A percentile compares a stretch with the other conserved stretches of the same genome.
These are phyloP conservation scores for Hormaphis cornu DNA, from an alignment of 1,140 invertebrate genomes.

Conservation along the genomic window DNA sequence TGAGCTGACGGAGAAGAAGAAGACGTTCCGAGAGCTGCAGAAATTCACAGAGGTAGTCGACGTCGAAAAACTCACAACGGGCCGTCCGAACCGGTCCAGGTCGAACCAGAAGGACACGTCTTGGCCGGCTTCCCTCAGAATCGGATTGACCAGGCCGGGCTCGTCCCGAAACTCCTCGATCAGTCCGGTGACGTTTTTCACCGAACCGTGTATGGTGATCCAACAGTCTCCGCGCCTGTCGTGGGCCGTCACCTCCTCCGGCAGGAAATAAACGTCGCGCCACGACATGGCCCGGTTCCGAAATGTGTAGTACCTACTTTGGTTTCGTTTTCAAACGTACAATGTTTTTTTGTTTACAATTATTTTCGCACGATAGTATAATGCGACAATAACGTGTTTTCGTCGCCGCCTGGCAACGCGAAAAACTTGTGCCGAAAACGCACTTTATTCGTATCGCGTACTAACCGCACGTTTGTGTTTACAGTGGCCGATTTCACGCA, in stretches of 20 bases:
- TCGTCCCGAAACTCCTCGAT: background rate
- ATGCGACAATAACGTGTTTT: too few relatives aligned
- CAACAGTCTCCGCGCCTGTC: background rate
- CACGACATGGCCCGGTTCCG: background rate
- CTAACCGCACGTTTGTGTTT: constrained; percentile 38
- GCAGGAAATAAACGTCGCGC: background rate
- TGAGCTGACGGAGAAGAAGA: too few relatives aligned
- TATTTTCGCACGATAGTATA: too few relatives aligned
- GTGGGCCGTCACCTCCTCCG: background rate
- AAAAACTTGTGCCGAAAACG: background rate
- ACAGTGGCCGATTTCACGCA: constrained; percentile 92
- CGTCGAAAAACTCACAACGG: background rate
- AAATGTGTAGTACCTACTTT: too few relatives aligned
- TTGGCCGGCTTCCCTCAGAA: background rate
- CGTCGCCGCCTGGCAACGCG: background rate
- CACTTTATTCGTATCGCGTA: background rate
- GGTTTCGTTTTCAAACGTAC: too few relatives aligned
- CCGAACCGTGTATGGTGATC: background rate
- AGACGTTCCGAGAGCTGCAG: too few relatives aligned
- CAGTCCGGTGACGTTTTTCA: background rate
- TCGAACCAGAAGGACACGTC: constrained; percentile 17
- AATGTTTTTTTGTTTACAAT: too few relatives aligned
- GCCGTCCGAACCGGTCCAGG: background rate
- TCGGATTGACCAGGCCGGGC: background rate
- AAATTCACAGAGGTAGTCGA: too few relatives aligned